A percentile compares a stretch with the other conserved stretches of the same genome.
Conservation (phyloP, 2,113 vertebrate genomes). For the Galbula dea region DNA sequence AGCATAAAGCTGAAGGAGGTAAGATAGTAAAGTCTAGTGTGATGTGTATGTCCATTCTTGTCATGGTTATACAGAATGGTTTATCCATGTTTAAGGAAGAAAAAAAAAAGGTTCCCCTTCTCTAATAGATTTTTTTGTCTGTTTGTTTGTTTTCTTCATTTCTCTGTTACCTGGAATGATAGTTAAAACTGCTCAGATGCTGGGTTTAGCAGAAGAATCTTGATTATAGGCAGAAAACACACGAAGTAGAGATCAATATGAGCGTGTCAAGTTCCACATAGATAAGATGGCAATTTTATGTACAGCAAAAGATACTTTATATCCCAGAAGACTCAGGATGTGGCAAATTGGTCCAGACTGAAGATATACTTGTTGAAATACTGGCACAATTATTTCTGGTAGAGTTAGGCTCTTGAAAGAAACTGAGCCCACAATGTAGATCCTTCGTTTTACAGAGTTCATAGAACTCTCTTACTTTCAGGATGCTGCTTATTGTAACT, state of each 20-base stretch:
- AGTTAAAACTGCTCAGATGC: background rate
- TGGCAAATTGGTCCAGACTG: background rate
- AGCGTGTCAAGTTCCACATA: fast-evolving
- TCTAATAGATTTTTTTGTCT: background rate
- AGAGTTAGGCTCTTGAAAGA: background rate
- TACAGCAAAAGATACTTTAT: background rate
- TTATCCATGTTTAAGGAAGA: background rate
- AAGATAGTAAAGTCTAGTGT: background rate
- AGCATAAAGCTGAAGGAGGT: background rate
- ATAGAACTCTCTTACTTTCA: background rate
- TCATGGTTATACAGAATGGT: background rate
- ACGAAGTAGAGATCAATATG: fast-evolving
- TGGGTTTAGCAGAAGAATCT: background rate
- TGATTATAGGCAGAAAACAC: background rate
- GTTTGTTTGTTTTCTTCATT: background rate
- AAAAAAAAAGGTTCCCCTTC: fast-evolving
- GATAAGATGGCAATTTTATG: background rate
- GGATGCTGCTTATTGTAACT: background rate
- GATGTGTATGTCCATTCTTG: fast-evolving
- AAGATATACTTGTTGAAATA: background rate
- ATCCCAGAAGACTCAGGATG: background rate
- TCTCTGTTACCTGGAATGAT: background rate
- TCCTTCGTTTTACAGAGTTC: background rate
- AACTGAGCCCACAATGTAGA: background rate
- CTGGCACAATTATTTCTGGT: background rate